These are phyloP conservation scores for Meteorus cinctellus DNA, from an alignment of 2,888 invertebrate genomes.

Conservation along the genomic window DNA sequence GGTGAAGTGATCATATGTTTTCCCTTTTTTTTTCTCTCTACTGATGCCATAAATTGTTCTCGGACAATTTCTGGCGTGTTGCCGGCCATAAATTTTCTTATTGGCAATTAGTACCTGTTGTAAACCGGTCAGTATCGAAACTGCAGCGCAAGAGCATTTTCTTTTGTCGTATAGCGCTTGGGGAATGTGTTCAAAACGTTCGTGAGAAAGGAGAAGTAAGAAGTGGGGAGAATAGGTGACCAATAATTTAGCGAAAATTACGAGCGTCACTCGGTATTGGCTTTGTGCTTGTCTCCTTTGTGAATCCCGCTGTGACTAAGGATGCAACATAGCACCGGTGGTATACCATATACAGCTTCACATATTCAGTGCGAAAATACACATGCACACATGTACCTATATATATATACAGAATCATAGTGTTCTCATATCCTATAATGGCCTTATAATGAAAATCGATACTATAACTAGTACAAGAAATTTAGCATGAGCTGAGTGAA, in stretches of 20 bases:
- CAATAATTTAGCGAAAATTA: constrained; percentile 51
- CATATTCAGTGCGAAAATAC: neutral
- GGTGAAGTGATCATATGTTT: constrained; percentile 21
- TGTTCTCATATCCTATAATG: too few relatives aligned
- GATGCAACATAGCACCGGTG: constrained; percentile 3
- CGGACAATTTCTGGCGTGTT: constrained; percentile 33
- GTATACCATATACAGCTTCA: neutral
- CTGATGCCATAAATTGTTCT: constrained; percentile 28
- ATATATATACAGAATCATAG: too few relatives aligned
- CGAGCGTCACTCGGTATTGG: constrained; percentile 38
- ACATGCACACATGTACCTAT: too few relatives aligned
- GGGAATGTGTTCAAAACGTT: constrained; percentile 19
- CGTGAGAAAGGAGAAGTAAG: constrained; percentile 7
- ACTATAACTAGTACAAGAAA: too few relatives aligned
- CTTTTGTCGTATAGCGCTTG: constrained; percentile 26
- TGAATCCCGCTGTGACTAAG: constrained; percentile 1
- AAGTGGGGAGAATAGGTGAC: constrained; percentile 21
- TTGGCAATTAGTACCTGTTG: constrained; percentile 39
- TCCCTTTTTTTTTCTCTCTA: neutral
- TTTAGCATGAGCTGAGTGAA: too few relatives aligned
- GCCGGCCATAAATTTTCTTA: constrained; percentile 37
- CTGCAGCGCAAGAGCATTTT: constrained; percentile 11
- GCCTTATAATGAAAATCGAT: too few relatives aligned
- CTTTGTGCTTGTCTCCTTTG: constrained; percentile 17
- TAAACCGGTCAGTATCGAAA: constrained; percentile 38